These are phyloP conservation scores for Pseudocheirus occidentalis DNA, from an alignment of 2,797 vertebrate species.

Conservation along the genomic window DNA sequence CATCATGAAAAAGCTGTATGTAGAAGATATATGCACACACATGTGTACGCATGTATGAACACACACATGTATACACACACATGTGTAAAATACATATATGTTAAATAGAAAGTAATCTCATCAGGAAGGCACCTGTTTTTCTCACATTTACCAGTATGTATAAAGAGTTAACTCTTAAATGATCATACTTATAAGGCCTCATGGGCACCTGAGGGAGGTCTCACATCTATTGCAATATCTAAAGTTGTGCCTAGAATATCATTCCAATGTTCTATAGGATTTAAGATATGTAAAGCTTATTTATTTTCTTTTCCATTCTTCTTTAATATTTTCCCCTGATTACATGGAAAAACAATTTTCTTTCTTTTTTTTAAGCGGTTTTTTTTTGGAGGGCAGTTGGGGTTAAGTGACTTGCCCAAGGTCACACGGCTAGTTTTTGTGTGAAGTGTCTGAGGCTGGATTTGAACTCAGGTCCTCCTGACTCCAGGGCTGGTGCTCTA, in stretches of 20 bases:
- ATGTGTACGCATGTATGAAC: background rate
- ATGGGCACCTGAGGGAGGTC: background rate
- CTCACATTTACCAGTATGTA: background rate
- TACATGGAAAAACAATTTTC: background rate
- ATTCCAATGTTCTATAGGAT: background rate
- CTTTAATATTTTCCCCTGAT: background rate
- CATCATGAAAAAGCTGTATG: background rate
- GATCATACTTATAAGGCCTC: background rate
- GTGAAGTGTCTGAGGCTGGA: no score
- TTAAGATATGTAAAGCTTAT: background rate
- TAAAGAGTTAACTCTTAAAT: background rate
- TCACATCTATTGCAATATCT: background rate
- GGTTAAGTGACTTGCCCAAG: no score
- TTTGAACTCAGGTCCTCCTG: no score
- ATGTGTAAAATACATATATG: background rate
- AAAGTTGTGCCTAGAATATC: background rate
- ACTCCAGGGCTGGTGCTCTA: no score
- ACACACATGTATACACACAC: no score
- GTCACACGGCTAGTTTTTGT: no score
- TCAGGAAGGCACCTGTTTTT: background rate
- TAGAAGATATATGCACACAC: background rate
- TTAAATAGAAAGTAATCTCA: background rate
- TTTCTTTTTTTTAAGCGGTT: no score
- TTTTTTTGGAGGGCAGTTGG: no score
- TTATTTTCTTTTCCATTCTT: background rate